Percentiles rank a stretch among this genome's conserved stretches.
Evolutionary conservation across 35 echinoderm and acorn worm species (phyloP).

Genomic region (Strongylocentrotus purpuratus): DNA sequence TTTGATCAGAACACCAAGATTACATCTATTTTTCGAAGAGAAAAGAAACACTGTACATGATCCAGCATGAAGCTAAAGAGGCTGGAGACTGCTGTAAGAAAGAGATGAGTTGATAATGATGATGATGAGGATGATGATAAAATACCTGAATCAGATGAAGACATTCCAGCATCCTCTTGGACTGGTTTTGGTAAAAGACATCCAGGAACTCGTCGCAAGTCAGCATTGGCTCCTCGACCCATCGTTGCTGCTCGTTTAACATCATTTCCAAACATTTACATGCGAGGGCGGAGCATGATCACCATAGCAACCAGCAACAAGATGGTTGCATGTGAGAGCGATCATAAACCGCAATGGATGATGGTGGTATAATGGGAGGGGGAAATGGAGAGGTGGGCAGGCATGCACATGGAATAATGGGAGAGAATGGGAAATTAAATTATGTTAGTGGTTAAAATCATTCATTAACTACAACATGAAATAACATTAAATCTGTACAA

Average conservation of each 20-base stretch:
- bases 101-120: background rate
- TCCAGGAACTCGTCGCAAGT: constrained; percentile 30
- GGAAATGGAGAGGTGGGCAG: background rate
- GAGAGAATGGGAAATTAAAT: constrained; percentile 15
- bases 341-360: background rate
- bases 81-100: background rate
- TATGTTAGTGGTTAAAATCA: constrained; percentile 28
- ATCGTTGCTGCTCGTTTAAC: background rate
- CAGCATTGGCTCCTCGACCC: constrained; percentile 26
- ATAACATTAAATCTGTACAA: background rate
- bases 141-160: constrained; percentile 33
- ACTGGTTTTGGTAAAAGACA: background rate
- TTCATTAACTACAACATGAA: background rate
- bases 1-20: background rate
- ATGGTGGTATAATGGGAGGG: constrained; percentile 8
- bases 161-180: constrained; percentile 12
- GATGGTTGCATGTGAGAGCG: background rate
- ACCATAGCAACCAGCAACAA: background rate
- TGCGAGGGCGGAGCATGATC: background rate
- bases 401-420: constrained; percentile 27
- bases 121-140: background rate
- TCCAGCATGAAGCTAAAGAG: background rate
- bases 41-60: background rate
- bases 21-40: background rate
- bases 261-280: background rate